Conservation (phyloP, 2,113 vertebrate genomes). For the Gorsachius goisagi region DNA sequence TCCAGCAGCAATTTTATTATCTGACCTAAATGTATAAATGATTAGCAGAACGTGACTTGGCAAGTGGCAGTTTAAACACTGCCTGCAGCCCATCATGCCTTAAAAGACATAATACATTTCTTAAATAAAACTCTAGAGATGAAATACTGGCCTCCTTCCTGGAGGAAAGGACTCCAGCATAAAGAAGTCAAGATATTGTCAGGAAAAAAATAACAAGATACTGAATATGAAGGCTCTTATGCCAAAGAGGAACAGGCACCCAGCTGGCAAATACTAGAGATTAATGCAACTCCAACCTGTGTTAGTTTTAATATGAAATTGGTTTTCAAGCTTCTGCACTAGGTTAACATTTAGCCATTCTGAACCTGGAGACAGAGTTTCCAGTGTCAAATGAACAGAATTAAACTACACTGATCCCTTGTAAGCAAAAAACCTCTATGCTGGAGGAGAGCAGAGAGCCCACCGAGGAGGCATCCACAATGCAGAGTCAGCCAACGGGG, state of each 20-base stretch:
- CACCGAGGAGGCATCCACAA: neutral
- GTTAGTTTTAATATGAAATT: neutral
- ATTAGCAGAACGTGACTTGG: conserved; percentile 11
- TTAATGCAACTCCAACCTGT: neutral
- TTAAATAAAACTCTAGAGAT: neutral
- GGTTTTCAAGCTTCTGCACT: neutral
- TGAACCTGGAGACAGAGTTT: neutral
- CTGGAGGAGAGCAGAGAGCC: neutral
- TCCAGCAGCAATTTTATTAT: conserved; percentile 36
- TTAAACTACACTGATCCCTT: neutral
- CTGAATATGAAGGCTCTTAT: neutral
- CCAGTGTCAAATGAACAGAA: neutral
- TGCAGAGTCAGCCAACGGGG: neutral
- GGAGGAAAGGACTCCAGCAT: neutral
- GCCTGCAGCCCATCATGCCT: neutral
- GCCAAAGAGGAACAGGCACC: neutral
- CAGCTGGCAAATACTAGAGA: neutral
- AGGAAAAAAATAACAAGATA: neutral
- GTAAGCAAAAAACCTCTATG: neutral
- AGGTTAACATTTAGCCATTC: neutral
- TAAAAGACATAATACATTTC: neutral
- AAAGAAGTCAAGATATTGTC: neutral
- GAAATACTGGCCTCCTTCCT: neutral
- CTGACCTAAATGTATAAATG: neutral
- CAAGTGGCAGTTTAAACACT: conserved; percentile 18